phyloP scores from a whole-genome alignment of 2,797 vertebrate genomes.

The Silurus aristotelis region DNA sequence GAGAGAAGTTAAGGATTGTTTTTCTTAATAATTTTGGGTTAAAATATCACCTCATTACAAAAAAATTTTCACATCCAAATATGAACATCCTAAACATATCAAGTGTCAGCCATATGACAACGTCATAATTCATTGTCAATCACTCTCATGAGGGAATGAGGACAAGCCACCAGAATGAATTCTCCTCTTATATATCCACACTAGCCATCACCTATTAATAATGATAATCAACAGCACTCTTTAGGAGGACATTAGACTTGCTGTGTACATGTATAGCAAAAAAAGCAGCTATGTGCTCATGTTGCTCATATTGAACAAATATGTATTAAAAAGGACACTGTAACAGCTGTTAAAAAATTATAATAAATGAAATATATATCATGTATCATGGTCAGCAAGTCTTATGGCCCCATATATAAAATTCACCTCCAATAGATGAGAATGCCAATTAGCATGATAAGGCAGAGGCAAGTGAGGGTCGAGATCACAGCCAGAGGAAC shows the following conservation, averaged over 20 bases:
- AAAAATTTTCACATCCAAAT: too few species aligned
- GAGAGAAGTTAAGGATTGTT: not conserved
- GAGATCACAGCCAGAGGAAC: conserved; percentile 93
- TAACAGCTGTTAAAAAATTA: too few species aligned
- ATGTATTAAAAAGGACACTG: too few species aligned
- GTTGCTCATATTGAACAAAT: too few species aligned
- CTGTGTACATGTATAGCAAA: not conserved
- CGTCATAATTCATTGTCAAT: too few species aligned
- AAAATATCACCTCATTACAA: not conserved
- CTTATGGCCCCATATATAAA: not conserved
- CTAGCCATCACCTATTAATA: conserved; percentile 51
- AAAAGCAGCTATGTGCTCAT: too few species aligned
- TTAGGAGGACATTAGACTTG: not conserved
- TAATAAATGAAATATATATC: too few species aligned
- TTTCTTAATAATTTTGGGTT: not conserved
- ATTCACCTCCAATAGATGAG: conserved; percentile 97
- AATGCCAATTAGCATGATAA: conserved; percentile 90
- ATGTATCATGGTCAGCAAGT: not conserved
- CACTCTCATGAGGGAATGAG: conserved; percentile 4
- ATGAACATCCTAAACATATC: not conserved
- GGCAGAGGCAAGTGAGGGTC: conserved; percentile 88
- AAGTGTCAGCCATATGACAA: not conserved
- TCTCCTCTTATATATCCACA: conserved; percentile 2
- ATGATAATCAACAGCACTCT: conserved; percentile 41
- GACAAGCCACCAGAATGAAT: conserved; percentile 37